Evolutionary conservation across 2,797 vertebrate species (phyloP).

Genomic region (Aldrovandia affinis): DNA sequence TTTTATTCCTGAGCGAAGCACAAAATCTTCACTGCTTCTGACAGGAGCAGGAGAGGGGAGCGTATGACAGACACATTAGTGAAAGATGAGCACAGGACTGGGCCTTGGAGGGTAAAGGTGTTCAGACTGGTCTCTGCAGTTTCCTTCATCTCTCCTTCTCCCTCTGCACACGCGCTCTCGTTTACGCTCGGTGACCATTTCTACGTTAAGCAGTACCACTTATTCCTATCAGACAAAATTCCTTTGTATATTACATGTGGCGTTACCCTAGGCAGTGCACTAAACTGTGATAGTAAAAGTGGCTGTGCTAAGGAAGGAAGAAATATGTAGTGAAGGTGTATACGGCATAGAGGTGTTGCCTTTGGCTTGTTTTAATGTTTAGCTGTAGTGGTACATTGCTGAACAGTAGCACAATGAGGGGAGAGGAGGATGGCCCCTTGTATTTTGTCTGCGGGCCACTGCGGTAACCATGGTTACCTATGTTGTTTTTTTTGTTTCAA

Average conservation of each 20-base stretch:
- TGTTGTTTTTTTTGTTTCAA: conserved; percentile 42
- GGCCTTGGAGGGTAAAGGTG: conserved; percentile 1
- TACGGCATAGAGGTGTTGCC: background rate
- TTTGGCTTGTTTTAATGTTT: conserved; percentile 5
- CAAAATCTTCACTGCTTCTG: conserved; percentile 3
- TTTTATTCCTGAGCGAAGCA: conserved; percentile 5
- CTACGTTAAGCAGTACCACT: background rate
- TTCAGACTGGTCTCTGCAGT: background rate
- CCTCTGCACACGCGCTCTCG: background rate
- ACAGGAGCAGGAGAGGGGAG: background rate
- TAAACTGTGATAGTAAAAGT: background rate
- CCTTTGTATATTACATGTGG: background rate
- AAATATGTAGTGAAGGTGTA: background rate
- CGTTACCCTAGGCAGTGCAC: background rate
- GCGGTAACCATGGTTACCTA: conserved; percentile 34
- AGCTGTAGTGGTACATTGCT: background rate
- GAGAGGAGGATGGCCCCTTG: conserved; percentile 14
- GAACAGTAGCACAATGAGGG: background rate
- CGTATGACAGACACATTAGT: conserved; percentile 6
- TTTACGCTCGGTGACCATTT: background rate
- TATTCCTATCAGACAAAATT: background rate
- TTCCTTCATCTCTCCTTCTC: background rate
- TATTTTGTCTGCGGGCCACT: conserved; percentile 34
- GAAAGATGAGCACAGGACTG: background rate
- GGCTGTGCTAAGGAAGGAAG: background rate